Conservation (phyloP, 2,113 vertebrate genomes). For the Andinoacara biseriatus region DNA sequence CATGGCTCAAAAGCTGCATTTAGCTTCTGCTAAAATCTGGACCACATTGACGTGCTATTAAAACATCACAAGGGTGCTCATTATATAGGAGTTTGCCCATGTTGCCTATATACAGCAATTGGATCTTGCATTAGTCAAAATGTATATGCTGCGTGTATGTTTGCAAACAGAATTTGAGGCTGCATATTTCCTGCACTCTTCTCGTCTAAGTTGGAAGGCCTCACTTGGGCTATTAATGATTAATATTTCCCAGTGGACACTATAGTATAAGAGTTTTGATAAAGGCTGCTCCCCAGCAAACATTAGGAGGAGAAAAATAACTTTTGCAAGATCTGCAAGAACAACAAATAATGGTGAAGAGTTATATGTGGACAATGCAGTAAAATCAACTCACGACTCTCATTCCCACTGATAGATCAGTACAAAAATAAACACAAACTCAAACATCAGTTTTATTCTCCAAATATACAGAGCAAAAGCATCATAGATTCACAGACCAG, state of each 20-base stretch:
- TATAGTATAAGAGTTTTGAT: not conserved
- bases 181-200: not conserved
- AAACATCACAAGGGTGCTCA: not conserved
- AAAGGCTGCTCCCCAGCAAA: not conserved
- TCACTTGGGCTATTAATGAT: constrained; percentile 9
- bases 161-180: not conserved
- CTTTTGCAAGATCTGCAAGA: not conserved
- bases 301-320: not conserved
- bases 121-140: not conserved
- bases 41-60: not conserved
- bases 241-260: not conserved
- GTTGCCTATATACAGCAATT: not conserved
- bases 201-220: not conserved
- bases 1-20: not conserved
- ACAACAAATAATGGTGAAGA: not conserved
- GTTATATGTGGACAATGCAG: not conserved
- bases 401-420: constrained; percentile 12
- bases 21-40: not conserved
- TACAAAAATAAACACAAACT: constrained; percentile 56
- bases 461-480: constrained; percentile 86
- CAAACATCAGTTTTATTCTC: constrained; percentile 77
- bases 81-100: not conserved
- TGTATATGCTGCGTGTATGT: not conserved
- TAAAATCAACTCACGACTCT: not conserved
- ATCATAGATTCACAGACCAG: constrained; percentile 84